phyloP scores from a whole-genome alignment of 2,888 invertebrate species.

The Formica aserva region DNA sequence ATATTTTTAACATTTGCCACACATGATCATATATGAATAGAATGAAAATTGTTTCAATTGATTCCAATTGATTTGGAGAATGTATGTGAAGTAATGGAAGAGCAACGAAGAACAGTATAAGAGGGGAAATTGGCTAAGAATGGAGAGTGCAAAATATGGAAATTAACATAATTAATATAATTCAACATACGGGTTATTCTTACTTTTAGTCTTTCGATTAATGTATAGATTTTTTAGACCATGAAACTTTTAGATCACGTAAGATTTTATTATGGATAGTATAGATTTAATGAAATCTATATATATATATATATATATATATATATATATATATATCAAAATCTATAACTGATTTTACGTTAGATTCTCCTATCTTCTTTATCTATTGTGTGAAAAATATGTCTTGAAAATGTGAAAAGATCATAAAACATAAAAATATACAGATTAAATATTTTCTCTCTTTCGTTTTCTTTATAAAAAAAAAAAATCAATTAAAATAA shows the following conservation, averaged over 20 bases:
- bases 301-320: constrained; percentile 57
- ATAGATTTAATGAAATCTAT: constrained; percentile 72
- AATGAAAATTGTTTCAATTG: not conserved
- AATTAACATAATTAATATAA: constrained; percentile 11
- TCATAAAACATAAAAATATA: not conserved
- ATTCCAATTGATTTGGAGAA: not conserved
- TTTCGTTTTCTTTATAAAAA: not conserved
- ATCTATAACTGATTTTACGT: not conserved
- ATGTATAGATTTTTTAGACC: constrained; percentile 66
- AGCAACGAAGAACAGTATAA: not conserved
- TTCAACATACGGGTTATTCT: constrained; percentile 59
- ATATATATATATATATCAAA: not conserved
- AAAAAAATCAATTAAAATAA: not conserved
- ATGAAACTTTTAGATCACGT: constrained; percentile 66
- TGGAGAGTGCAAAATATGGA: constrained; percentile 3
- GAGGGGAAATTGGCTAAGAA: not conserved
- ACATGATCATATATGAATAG: not conserved
- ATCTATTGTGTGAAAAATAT: not conserved
- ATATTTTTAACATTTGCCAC: not conserved
- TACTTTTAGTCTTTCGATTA: constrained; percentile 56
- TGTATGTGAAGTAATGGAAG: not conserved
- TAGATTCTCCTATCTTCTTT: not conserved
- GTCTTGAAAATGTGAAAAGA: not conserved
- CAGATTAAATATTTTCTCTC: not conserved
- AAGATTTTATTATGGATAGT: constrained; percentile 77